Base-by-base conservation (phyloP, 1,140 invertebrate species). In the Asbolus verrucosus region DNA sequence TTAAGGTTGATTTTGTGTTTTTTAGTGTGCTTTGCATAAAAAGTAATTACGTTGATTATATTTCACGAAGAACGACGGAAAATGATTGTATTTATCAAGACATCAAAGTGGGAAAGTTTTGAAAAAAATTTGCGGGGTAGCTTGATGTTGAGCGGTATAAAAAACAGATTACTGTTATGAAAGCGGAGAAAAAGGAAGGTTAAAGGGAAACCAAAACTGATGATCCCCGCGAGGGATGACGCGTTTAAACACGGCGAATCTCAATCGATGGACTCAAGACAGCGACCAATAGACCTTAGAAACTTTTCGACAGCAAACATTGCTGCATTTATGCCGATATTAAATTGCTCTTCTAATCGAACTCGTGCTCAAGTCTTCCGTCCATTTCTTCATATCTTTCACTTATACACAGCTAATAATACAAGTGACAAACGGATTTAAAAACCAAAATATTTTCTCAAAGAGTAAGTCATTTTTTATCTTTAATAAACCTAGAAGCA, bases 81-180 rank as follows among this genome's bases (percentile, higher is more conserved):
- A 46, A 67, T 67, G 43, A 67, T 36, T 59, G 65, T 67, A 67
- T 67, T 67, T 67, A 67, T 67, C 65, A 67, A 65, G 61, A 70
- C 61, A 70, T 70, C 68, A 70, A 70, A 70, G 68, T 65, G n/a
- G 41, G 41, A 70, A 70, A 70, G 31, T 36, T 65, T 31, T 39
- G 43, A 54, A 65, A 70, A 65, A 70, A 54, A 30, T 59, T 59
- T 18, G 38, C 50, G 41, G 63, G 70, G 41, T 69, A 65, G 67
- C 67, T 72, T 72, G 70, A 69, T 74, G 73, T 74, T 67, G 61
- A 54, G 70, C 43, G 41, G 70, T 69, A 69, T 67, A 74, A 74
- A 73, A 74, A 74, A 74, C 72, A 74, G 70, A 74, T 72, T 72
- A 72, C 65, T 65, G 73, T 72, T 74, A 74, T 74, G 70, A 74